Evolutionary conservation across 2,888 invertebrate species (phyloP).

Genomic region (Scrobipalpa atriplicella): DNA sequence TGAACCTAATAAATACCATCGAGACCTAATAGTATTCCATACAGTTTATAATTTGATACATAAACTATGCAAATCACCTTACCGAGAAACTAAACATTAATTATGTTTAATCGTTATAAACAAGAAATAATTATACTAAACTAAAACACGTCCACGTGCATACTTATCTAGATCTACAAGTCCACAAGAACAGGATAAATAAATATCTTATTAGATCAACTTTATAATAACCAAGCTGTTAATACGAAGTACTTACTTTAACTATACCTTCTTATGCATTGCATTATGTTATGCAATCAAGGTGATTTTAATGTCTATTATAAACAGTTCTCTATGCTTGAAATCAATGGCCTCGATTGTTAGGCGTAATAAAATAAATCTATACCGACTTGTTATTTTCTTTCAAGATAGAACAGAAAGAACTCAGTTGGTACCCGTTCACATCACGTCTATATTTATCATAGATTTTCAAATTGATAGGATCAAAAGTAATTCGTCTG

Average conservation of each 20-base stretch:
- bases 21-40: conserved; percentile 13
- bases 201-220: conserved; percentile 21
- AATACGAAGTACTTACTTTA: background rate
- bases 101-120: conserved; percentile 21
- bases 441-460: no score
- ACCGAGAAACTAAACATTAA: conserved; percentile 20
- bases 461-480: no score
- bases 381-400: no score
- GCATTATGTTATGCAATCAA: background rate
- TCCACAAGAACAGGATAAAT: conserved; percentile 15
- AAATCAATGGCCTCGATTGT: no score
- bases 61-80: conserved; percentile 22
- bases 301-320: no score
- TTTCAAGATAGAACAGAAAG: no score
- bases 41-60: conserved; percentile 18
- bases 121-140: conserved; percentile 21
- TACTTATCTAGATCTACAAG: conserved; percentile 11
- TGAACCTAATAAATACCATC: conserved; percentile 14
- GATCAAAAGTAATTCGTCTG: no score
- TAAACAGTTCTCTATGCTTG: no score
- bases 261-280: background rate
- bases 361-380: no score
- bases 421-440: no score
- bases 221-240: conserved; percentile 9
- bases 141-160: conserved; percentile 13